phyloP scores from a whole-genome alignment of 92 coral and sea anemone genomes.

The Bergia sp. region DNA sequence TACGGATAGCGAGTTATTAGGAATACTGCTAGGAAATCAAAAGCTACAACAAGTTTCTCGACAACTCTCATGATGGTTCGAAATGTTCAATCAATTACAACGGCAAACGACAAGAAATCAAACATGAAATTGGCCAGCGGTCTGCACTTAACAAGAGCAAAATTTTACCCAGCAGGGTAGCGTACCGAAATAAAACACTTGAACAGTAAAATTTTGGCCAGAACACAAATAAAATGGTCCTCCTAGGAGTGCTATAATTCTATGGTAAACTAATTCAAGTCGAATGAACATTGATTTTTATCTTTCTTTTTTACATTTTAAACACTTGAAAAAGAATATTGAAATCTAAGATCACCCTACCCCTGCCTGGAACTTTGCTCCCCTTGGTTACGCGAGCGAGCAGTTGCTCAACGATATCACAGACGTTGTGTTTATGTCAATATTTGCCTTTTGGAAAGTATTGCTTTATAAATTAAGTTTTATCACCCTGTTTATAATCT shows the following conservation, averaged over 20 bases:
- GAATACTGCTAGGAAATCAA: slow-evolving; percentile 83
- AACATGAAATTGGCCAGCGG: slow-evolving; percentile 15
- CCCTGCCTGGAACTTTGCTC: slow-evolving; percentile 5
- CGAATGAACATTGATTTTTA: neutral
- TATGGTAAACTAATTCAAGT: neutral
- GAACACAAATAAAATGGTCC: neutral
- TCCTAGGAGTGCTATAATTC: too few species aligned
- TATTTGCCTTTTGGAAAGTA: neutral
- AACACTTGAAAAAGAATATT: neutral
- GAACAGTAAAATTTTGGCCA: neutral
- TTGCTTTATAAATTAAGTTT: neutral
- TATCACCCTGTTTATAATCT: neutral
- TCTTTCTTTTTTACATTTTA: neutral
- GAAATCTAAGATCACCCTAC: neutral
- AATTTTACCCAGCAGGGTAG: neutral
- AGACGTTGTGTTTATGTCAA: neutral
- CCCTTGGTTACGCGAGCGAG: slow-evolving; percentile 48
- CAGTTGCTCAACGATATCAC: neutral
- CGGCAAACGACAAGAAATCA: neutral
- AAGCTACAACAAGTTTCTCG: slow-evolving; percentile 67
- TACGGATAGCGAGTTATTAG: slow-evolving; percentile 93
- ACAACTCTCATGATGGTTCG: slow-evolving; percentile 69
- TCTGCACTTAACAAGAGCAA: neutral
- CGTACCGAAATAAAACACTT: neutral
- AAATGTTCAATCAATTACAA: neutral